phyloP scores from a whole-genome alignment of 1,140 invertebrate species.

The Caenorhabditis tropicalis region DNA sequence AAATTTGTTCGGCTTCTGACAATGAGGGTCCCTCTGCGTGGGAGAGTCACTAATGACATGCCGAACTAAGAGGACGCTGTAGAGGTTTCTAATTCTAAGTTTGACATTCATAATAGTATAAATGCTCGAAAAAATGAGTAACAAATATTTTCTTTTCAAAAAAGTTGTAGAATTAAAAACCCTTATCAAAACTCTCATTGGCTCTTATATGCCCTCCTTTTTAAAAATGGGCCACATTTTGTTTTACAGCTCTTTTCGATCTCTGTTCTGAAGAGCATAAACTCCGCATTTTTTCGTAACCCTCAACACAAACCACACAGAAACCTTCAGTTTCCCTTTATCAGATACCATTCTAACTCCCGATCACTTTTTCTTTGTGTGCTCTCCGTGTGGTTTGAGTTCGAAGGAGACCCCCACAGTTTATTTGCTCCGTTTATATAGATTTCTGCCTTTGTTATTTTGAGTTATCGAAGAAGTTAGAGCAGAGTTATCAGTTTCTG shows the following conservation, averaged over 20 bases:
- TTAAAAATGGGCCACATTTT: not conserved
- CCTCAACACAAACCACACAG: not conserved
- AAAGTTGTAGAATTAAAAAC: not conserved
- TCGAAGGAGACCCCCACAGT: not conserved
- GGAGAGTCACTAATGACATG: too few species aligned
- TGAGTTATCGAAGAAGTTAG: not conserved
- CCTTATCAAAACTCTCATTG: not conserved
- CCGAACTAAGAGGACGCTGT: too few species aligned
- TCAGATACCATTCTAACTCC: not conserved
- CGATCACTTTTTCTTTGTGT: not conserved
- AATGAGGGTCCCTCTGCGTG: too few species aligned
- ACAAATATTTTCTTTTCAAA: too few species aligned
- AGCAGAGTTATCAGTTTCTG: not conserved
- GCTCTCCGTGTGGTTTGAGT: not conserved
- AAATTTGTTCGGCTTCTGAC: too few species aligned
- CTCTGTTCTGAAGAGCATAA: not conserved
- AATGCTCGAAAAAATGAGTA: too few species aligned
- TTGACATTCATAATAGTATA: too few species aligned
- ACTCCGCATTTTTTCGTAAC: conserved; percentile 10
- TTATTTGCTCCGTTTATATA: not conserved
- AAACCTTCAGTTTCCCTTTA: not conserved
- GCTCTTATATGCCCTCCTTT: not conserved
- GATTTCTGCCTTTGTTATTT: not conserved
- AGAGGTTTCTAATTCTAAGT: too few species aligned
- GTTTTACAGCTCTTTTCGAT: not conserved